These are phyloP conservation scores for Scopus umbretta DNA, from an alignment of 2,113 vertebrate genomes.

Conservation along the genomic window DNA sequence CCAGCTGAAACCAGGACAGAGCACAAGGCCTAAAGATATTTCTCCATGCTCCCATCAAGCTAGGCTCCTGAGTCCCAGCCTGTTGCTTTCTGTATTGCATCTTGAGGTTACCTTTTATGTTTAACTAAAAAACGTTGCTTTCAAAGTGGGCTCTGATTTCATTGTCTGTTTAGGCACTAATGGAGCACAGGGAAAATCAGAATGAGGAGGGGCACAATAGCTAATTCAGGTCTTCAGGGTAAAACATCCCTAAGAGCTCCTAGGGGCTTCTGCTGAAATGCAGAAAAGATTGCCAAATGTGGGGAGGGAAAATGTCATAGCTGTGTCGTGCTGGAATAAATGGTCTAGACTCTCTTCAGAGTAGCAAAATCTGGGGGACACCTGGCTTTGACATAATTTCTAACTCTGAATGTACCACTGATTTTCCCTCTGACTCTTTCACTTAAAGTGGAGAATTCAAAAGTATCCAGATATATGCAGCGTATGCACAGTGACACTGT, in stretches of 20 bases:
- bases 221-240: not conserved
- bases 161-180: not conserved
- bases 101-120: not conserved
- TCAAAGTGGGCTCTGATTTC: not conserved
- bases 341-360: not conserved
- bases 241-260: not conserved
- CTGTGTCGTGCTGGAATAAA: not conserved
- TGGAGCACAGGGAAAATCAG: not conserved
- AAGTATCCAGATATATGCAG: not conserved
- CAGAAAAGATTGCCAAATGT: not conserved
- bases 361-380: not conserved
- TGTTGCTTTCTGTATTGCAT: not conserved
- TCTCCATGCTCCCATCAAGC: not conserved
- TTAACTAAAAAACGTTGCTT: not conserved
- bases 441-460: not conserved
- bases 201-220: accelerated
- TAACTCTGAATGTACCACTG: not conserved
- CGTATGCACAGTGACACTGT: not conserved
- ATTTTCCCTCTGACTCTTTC: not conserved
- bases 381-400: not conserved
- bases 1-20: too few relatives aligned
- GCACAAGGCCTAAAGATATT: accelerated
- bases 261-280: not conserved
- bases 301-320: not conserved
- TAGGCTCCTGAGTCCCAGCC: not conserved